Evolutionary conservation across 2,888 invertebrate species (phyloP).

Genomic region (Brassicogethes aeneus): DNA sequence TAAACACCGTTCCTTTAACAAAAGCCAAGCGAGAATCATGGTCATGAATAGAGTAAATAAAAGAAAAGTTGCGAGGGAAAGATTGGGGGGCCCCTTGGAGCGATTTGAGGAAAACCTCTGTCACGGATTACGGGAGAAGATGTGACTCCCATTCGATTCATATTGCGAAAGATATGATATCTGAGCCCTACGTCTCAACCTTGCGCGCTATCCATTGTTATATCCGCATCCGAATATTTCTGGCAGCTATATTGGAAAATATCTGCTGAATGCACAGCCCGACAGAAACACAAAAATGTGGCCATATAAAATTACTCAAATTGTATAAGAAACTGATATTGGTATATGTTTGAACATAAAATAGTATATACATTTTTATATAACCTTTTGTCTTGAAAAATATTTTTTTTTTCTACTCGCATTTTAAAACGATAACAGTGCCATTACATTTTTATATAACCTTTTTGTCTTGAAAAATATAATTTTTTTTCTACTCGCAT

Average conservation of each 20-base stretch:
- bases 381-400: too few relatives aligned
- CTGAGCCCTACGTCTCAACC: constrained; percentile 33
- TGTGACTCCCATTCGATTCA: constrained; percentile 35
- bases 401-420: too few relatives aligned
- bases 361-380: too few relatives aligned
- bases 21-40: constrained; percentile 7
- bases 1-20: neutral
- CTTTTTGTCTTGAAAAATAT: too few relatives aligned
- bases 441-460: too few relatives aligned
- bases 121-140: constrained; percentile 32
- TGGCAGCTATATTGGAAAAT: constrained; percentile 19
- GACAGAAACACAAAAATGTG: too few relatives aligned
- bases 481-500: too few relatives aligned
- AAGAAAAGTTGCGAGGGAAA: neutral
- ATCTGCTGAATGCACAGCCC: too few relatives aligned
- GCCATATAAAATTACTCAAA: too few relatives aligned
- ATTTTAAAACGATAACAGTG: too few relatives aligned
- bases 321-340: too few relatives aligned
- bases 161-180: constrained; percentile 36
- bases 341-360: too few relatives aligned
- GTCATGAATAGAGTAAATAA: constrained; percentile 30
- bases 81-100: constrained; percentile 24
- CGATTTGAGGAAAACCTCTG: constrained; percentile 33
- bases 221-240: constrained; percentile 24
- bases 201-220: constrained; percentile 30